Conservation (phyloP, 2,113 vertebrate genomes). For the Gambusia affinis region DNA sequence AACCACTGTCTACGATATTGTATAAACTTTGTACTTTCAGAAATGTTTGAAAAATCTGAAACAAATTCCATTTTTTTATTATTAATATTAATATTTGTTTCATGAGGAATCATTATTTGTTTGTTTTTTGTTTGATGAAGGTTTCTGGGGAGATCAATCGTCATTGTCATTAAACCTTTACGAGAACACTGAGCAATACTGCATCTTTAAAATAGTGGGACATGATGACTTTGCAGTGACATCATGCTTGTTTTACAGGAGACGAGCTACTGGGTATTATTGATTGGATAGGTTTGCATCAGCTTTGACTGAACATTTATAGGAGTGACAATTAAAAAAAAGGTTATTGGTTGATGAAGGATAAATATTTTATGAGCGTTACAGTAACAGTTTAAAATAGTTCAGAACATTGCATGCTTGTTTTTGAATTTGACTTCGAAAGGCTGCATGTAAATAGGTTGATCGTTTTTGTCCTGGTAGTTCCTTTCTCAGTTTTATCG, state of each 20-base stretch:
- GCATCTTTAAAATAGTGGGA: conserved; percentile 87
- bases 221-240: conserved; percentile 69
- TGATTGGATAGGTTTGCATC: conserved; percentile 39
- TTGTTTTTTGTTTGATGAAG: conserved; percentile 40
- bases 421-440: conserved; percentile 67
- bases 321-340: conserved; percentile 4
- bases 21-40: no score
- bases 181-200: conserved; percentile 79
- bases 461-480: conserved; percentile 5
- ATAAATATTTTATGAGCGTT: conserved; percentile 22
- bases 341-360: conserved; percentile 21
- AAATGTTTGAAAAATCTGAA: no score
- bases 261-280: conserved; percentile 51
- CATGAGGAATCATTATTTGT: background rate
- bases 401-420: conserved; percentile 78
- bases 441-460: conserved; percentile 81
- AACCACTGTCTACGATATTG: no score
- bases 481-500: conserved; percentile 4
- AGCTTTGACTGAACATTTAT: conserved; percentile 2
- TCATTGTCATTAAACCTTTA: conserved; percentile 70
- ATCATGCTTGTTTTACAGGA: conserved; percentile 70
- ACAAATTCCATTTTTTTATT: no score
- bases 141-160: conserved; percentile 78
- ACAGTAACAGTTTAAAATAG: conserved; percentile 10
- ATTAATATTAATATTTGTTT: no score